Evolutionary conservation across 1,140 invertebrate species (phyloP).

Genomic region (Pissodes strobi): DNA sequence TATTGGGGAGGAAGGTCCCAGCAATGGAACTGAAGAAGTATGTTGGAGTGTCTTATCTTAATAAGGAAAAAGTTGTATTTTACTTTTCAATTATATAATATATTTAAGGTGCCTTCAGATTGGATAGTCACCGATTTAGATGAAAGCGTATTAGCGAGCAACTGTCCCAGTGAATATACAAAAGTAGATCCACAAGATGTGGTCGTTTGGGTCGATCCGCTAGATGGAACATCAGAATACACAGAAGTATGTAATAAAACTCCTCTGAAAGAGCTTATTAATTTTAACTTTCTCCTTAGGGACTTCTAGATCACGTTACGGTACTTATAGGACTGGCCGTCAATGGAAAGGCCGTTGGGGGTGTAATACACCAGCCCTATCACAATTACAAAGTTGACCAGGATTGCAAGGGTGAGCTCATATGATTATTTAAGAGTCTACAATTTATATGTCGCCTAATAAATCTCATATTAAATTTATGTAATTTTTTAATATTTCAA

Average conservation of each 20-base stretch:
- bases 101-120: slow-evolving; percentile 65
- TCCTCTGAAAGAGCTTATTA: too few species aligned
- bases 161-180: slow-evolving; percentile 71
- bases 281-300: slow-evolving; percentile 54
- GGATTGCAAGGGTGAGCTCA: slow-evolving; percentile 61
- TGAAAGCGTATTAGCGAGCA: slow-evolving; percentile 67
- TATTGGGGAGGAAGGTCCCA: slow-evolving; percentile 88
- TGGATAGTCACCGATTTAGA: slow-evolving; percentile 75
- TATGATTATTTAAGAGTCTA: too few species aligned
- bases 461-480: too few species aligned
- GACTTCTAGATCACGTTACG: slow-evolving; percentile 95
- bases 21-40: slow-evolving; percentile 60
- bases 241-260: slow-evolving; percentile 67
- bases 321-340: slow-evolving; percentile 96
- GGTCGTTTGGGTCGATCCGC: slow-evolving; percentile 97
- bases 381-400: slow-evolving; percentile 68
- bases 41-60: slow-evolving; percentile 7
- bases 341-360: slow-evolving; percentile 84
- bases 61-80: too few species aligned
- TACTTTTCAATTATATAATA: slow-evolving; percentile 52
- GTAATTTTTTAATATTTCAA: too few species aligned
- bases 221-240: slow-evolving; percentile 96
- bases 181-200: slow-evolving; percentile 71
- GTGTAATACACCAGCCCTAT: slow-evolving; percentile 97
- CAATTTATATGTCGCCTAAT: too few species aligned